phyloP scores from a whole-genome alignment of 2,113 vertebrate species.

The Orthochromis malagaraziensis region DNA sequence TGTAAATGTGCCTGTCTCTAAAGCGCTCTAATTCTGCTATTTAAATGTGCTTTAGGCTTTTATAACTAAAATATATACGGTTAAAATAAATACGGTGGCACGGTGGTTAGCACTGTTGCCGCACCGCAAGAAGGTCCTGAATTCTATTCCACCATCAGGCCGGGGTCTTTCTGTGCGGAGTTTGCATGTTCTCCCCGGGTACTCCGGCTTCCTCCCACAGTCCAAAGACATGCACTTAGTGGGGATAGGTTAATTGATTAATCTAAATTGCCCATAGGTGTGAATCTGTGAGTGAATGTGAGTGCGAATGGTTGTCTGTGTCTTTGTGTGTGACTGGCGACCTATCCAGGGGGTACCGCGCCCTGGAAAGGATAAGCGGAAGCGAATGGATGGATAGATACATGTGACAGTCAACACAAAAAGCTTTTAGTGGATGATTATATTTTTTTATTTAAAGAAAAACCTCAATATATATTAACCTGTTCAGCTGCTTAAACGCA shows the following conservation, averaged over 20 bases:
- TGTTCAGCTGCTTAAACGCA: not conserved
- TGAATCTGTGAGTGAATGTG: not conserved
- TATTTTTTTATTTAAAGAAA: not conserved
- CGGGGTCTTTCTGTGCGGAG: not conserved
- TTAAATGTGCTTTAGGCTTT: not conserved
- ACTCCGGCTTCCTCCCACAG: not conserved
- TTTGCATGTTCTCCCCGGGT: not conserved
- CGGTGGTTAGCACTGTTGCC: not conserved
- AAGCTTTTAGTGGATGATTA: not conserved
- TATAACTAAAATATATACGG: fast-evolving
- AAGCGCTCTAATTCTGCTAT: not conserved
- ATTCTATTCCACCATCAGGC: not conserved
- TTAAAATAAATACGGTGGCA: not conserved
- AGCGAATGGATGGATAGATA: not conserved
- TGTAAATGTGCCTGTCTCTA: not conserved
- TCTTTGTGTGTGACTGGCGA: fast-evolving
- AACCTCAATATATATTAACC: not conserved
- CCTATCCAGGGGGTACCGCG: not conserved
- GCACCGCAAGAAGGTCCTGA: not conserved
- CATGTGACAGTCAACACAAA: not conserved
- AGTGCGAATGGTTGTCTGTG: not conserved
- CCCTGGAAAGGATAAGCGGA: not conserved
- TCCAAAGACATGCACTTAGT: not conserved
- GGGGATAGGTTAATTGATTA: not conserved
- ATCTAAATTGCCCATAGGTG: not conserved